phyloP scores from a whole-genome alignment of 2,797 vertebrate genomes.

The Cyclura pinguis region DNA sequence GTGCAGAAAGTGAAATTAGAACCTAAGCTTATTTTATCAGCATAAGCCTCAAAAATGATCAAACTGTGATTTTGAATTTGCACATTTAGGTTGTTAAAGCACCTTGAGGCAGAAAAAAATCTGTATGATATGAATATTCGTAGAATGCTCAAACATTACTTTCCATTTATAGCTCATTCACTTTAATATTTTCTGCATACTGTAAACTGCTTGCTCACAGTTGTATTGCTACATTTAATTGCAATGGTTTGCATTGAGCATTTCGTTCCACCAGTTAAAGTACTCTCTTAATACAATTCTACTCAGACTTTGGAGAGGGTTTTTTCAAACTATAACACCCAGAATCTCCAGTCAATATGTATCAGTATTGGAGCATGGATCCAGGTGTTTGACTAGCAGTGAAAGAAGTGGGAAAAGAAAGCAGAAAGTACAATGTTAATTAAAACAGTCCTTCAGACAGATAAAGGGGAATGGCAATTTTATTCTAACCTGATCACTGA shows the following conservation, averaged over 20 bases:
- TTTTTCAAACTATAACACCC: no score
- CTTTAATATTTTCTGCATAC: not conserved
- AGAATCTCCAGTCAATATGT: no score
- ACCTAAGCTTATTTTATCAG: not conserved
- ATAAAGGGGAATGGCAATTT: no score
- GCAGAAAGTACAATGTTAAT: constrained; percentile 12
- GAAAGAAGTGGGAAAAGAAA: not conserved
- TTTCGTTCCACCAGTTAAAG: not conserved
- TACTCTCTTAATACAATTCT: not conserved
- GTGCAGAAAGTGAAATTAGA: constrained; percentile 16
- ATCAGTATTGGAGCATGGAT: not conserved
- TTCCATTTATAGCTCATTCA: not conserved
- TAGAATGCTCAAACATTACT: constrained; percentile 30
- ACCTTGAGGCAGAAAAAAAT: constrained; percentile 30
- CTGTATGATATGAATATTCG: not conserved
- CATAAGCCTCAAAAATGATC: not conserved
- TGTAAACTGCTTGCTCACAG: not conserved
- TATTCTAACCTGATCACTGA: no score
- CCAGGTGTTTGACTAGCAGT: not conserved
- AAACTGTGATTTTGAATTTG: constrained; percentile 1
- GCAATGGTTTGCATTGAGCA: not conserved
- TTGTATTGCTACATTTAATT: not conserved
- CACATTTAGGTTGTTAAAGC: constrained; percentile 9
- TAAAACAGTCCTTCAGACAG: no score
- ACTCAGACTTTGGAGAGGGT: no score